Evolutionary conservation across 2,888 invertebrate species (phyloP), one percentile per base, ranked within the genome.

Genomic region (Eristalis pertinax): DNA sequence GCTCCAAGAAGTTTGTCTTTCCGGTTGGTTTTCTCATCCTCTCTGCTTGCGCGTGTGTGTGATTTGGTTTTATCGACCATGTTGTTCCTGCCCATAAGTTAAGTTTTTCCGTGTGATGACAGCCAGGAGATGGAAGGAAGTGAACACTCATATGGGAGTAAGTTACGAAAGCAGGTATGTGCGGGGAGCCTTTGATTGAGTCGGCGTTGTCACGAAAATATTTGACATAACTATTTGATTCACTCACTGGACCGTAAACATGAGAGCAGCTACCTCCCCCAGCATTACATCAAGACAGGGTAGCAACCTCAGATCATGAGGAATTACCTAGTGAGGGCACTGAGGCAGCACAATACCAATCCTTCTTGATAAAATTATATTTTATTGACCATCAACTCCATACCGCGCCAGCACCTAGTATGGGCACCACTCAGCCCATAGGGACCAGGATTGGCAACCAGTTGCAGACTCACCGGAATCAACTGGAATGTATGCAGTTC

Each of bases 1-100:
- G 50, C 74, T 65, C 35, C 29, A 10, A 73, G 50, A 60, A 29
- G 29, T 68, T 68, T 41, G 19, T 32, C 60, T 5, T 60, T 60
- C 26, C 11, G 5, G 50, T 19, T 60, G 26, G 10, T 26, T 8
- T 15, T 3, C 8, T 26, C 26, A 5, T 8, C 8, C 32, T 32
- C 32, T 32, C 32, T 32, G 32, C 32, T 1, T 10, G 32, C 32
- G 60, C 10, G 60, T 24, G 26, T 60, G 26, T 60, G 24, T 60
- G 26, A 2, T 15, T 13, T 60, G 24, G 26, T 26, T 15, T 60
- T 60, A 60, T 60, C 26, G 26, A 60, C n/a, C n/a, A 26, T 22
- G n/a, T 22, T 60, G 7, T 26, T 50, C 50, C 19, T 50, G n/a
- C 8, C 19, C 19, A 19, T 19, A 19, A 19, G 8, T 50, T 19